These are phyloP conservation scores for Turritopsis rubra DNA, from an alignment of 30 jellyfish, hydroid and myxozoan species.

Conservation along the genomic window DNA sequence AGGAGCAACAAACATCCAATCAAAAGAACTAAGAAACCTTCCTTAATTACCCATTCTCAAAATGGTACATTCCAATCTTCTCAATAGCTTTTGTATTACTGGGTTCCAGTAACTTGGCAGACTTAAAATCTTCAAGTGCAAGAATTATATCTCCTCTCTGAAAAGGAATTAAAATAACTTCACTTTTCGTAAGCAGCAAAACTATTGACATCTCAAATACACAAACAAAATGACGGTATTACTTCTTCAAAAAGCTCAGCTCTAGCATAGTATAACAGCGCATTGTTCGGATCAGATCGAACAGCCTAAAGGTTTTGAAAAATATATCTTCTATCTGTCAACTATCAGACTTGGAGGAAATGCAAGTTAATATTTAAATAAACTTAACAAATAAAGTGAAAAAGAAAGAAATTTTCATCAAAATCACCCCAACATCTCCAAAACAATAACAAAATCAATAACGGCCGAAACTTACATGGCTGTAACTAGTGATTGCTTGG, in stretches of 20 bases:
- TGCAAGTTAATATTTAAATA: too few species aligned
- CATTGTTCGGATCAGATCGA: conserved; percentile 46
- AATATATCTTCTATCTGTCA: too few species aligned
- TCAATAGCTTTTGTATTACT: conserved; percentile 42
- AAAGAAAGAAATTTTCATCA: not conserved
- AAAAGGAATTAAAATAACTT: not conserved
- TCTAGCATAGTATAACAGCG: conserved; percentile 54
- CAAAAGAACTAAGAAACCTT: too few species aligned
- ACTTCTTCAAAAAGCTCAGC: conserved; percentile 52
- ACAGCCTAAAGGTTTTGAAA: conserved; percentile 91
- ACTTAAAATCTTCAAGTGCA: conserved; percentile 74
- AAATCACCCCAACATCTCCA: not conserved
- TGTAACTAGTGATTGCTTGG: conserved; percentile 59
- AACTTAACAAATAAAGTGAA: too few species aligned
- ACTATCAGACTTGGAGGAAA: too few species aligned
- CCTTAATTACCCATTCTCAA: conserved; percentile 47
- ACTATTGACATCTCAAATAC: not conserved
- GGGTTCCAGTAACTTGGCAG: conserved; percentile 52
- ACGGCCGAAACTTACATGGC: conserved; percentile 36
- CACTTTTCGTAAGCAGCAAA: not conserved
- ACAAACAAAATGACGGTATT: not conserved
- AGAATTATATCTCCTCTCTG: conserved; percentile 71
- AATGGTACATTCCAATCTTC: conserved; percentile 67
- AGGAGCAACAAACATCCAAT: too few species aligned
- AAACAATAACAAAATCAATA: not conserved